Evolutionary conservation across 2,888 invertebrate species (phyloP).

Genomic region (Rhingia campestris): DNA sequence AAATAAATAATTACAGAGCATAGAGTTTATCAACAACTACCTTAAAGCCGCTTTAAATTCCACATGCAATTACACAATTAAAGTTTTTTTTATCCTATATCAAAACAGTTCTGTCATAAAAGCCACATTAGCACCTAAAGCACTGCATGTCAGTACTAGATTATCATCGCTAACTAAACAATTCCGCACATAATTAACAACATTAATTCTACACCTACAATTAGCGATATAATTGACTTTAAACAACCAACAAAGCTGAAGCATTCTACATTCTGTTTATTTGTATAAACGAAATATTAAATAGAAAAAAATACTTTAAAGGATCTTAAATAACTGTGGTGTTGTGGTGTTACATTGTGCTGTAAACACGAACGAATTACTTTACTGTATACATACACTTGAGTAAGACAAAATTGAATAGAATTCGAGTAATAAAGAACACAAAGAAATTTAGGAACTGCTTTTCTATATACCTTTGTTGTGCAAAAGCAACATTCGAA

Average conservation of each 20-base stretch:
- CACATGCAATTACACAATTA: constrained; percentile 61
- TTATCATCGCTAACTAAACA: constrained; percentile 53
- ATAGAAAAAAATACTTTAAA: background rate
- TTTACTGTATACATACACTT: constrained; percentile 24
- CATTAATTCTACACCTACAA: constrained; percentile 51
- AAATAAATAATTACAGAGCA: background rate
- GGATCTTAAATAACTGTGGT: constrained; percentile 14
- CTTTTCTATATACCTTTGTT: constrained; percentile 88
- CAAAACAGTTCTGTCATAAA: constrained; percentile 30
- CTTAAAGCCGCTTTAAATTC: background rate
- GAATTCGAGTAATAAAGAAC: constrained; percentile 20
- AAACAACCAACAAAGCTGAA: constrained; percentile 34
- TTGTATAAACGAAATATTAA: background rate
- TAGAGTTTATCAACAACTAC: constrained; percentile 15
- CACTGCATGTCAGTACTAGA: constrained; percentile 50
- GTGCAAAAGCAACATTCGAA: constrained; percentile 99
- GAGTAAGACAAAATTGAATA: constrained; percentile 13
- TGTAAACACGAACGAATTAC: constrained; percentile 20
- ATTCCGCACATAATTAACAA: constrained; percentile 40
- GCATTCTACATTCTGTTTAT: constrained; percentile 4
- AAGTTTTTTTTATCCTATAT: constrained; percentile 22
- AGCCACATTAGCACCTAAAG: constrained; percentile 42
- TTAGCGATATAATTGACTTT: constrained; percentile 43
- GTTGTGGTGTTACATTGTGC: constrained; percentile 44
- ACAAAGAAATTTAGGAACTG: constrained; percentile 1